A percentile compares a stretch with the other conserved stretches of the same genome.
These are phyloP conservation scores for Sussaba pulchella DNA, from an alignment of 2,888 invertebrate genomes.

Conservation along the genomic window DNA sequence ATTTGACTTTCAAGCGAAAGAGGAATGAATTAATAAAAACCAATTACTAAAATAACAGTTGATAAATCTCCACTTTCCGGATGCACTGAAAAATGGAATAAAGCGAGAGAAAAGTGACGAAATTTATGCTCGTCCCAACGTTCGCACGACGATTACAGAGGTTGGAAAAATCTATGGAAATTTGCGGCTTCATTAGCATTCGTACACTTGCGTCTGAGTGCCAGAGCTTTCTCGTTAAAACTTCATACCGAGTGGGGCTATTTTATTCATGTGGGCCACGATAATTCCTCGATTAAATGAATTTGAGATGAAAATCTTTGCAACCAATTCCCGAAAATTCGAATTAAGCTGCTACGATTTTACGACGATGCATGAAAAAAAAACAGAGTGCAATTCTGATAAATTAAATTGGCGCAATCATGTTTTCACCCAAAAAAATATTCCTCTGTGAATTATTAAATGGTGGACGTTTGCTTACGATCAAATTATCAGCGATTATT, in stretches of 20 bases:
- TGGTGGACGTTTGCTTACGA: too few species aligned
- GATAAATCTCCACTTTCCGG: constrained; percentile 51
- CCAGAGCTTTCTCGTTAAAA: constrained; percentile 36
- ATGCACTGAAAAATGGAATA: constrained; percentile 19
- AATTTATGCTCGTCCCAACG: constrained; percentile 45
- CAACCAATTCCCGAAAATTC: neutral
- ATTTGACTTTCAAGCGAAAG: constrained; percentile 4
- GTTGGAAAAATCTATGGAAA: constrained; percentile 66
- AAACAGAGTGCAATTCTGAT: too few species aligned
- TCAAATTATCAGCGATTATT: too few species aligned
- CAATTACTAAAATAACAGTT: constrained; percentile 45
- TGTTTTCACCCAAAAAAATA: too few species aligned
- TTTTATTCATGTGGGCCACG: constrained; percentile 27
- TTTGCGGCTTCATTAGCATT: constrained; percentile 70
- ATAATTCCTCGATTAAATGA: constrained; percentile 2
- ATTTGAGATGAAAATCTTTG: neutral
- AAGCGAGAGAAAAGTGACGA: constrained; percentile 32
- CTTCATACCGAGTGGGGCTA: constrained; percentile 18
- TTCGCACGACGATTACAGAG: constrained; percentile 41
- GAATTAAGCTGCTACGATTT: neutral
- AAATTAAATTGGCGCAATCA: too few species aligned
- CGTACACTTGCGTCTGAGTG: constrained; percentile 56
- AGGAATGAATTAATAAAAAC: constrained; percentile 21
- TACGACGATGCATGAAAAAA: neutral
- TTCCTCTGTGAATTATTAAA: too few species aligned